phyloP scores from a whole-genome alignment of 2,797 vertebrate species.

The Botia almorhae region DNA sequence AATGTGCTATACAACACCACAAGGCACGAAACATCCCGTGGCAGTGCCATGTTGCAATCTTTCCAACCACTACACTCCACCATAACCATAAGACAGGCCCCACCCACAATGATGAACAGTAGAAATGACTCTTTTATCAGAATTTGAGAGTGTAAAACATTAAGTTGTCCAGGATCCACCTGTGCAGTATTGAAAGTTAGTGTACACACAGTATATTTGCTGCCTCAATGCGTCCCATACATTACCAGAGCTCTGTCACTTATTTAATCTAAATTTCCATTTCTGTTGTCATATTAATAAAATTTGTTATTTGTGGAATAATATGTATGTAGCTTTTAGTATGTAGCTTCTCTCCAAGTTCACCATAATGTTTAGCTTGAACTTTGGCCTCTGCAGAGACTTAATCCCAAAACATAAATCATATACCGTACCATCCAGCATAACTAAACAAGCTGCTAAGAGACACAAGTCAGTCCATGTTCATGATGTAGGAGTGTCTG shows the following conservation, averaged over 20 bases:
- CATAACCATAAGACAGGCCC: not conserved
- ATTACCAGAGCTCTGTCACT: not conserved
- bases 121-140: not conserved
- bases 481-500: slow-evolving; percentile 14
- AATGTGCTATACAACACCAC: too few species aligned
- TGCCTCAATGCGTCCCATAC: not conserved
- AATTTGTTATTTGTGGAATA: not conserved
- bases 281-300: not conserved
- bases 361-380: slow-evolving; percentile 49
- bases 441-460: slow-evolving; percentile 7
- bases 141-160: not conserved
- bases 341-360: slow-evolving; percentile 7
- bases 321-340: not conserved
- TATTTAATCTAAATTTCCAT: not conserved
- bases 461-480: slow-evolving; percentile 2
- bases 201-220: not conserved
- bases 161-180: not conserved
- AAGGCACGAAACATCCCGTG: not conserved
- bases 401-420: slow-evolving; percentile 43
- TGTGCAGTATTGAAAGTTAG: not conserved
- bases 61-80: not conserved
- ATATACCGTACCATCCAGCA: not conserved
- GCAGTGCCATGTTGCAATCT: not conserved
- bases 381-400: slow-evolving; percentile 37
- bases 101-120: too few species aligned